Evolutionary conservation across 1,140 invertebrate species (phyloP).

Genomic region (Myzus persicae): DNA sequence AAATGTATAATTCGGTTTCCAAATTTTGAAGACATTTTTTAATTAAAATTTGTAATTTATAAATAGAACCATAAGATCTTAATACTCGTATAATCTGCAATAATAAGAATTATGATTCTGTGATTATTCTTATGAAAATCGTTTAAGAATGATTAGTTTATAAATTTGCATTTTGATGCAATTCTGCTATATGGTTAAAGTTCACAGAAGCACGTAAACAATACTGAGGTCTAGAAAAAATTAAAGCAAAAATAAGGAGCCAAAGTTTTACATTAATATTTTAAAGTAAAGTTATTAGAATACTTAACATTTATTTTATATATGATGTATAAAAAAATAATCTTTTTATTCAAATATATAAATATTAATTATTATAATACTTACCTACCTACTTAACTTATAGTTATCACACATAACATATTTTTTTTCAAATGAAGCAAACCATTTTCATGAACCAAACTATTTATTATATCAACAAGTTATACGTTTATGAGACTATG

Average conservation of each 20-base stretch:
- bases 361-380: background rate
- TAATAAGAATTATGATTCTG: background rate
- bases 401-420: no score
- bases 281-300: background rate
- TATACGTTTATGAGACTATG: background rate
- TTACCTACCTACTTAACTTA: no score
- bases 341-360: background rate
- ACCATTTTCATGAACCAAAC: no score
- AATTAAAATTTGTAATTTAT: background rate
- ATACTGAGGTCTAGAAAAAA: background rate
- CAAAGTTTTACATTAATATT: background rate
- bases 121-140: background rate
- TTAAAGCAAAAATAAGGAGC: background rate
- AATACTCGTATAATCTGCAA: background rate
- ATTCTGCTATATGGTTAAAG: background rate
- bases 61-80: background rate
- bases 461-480: background rate
- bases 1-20: background rate
- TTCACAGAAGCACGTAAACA: no score
- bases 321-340: background rate
- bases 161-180: background rate
- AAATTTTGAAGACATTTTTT: background rate
- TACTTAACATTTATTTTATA: background rate
- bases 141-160: background rate
- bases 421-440: no score